phyloP scores from a whole-genome alignment of 2,888 invertebrate species.

The Lithophane socia region DNA sequence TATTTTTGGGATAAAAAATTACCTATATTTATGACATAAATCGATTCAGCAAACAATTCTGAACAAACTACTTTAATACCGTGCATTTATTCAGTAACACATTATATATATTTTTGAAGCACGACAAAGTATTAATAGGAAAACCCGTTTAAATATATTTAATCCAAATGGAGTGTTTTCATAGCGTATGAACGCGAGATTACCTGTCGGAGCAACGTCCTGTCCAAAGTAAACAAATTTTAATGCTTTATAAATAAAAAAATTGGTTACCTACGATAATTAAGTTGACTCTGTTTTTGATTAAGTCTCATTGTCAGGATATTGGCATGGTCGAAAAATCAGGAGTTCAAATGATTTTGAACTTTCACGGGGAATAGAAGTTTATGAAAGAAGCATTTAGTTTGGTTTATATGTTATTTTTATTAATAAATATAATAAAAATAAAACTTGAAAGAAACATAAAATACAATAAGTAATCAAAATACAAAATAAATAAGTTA shows the following conservation, averaged over 20 bases:
- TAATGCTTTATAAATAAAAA: neutral
- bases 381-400: neutral
- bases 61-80: too few species aligned
- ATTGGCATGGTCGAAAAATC: constrained; percentile 10
- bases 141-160: neutral
- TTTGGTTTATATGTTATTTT: too few species aligned
- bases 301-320: neutral
- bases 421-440: too few species aligned
- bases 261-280: constrained; percentile 7
- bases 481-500: too few species aligned
- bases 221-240: constrained; percentile 56
- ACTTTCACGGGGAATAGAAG: neutral
- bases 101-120: neutral
- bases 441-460: too few species aligned
- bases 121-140: neutral
- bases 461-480: too few species aligned
- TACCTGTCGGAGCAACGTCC: constrained; percentile 81
- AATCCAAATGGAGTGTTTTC: neutral
- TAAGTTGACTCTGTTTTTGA: neutral
- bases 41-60: too few species aligned
- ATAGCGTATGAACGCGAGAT: constrained; percentile 36
- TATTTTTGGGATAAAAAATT: too few species aligned
- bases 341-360: constrained; percentile 17
- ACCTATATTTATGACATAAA: too few species aligned
- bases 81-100: too few species aligned